Base-by-base conservation (phyloP, 2,888 invertebrate species). In the Rotaria magnacalcarata region DNA sequence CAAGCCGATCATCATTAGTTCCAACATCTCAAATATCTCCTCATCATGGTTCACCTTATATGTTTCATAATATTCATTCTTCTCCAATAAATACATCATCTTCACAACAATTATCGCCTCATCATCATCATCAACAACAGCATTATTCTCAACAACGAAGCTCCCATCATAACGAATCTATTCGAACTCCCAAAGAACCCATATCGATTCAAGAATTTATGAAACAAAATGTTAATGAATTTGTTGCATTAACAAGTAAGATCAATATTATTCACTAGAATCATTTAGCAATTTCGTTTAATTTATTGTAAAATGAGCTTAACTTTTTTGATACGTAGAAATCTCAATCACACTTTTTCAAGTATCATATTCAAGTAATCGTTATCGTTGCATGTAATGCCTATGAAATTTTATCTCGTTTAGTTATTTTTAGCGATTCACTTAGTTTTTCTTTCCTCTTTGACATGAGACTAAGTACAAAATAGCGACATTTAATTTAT, bases 231-330 rank as follows among this genome's bases (percentile, higher is more conserved):
- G 80, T 80, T n/a, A 80, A 47, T n/a, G 47, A 80, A n/a, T 80
- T 80, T 47, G 80, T 80, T 80, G 80, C 47, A 80, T 80, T 34
- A 80, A 80, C 80, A 47, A 67, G 67, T 67, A 67, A 67, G 67
- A 52, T 3, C 4, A 11, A 52, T 16, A 14, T 52, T 16, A 16
- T 52, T 14, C 3, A 52, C 11, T 52, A 14, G 14, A 3, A 52
- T 52, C 52, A 2, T 4, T 52, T 52, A 52, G 16, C 52, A 52
- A 52, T 16, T 0, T 52, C 16, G 52, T 16, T 3, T 52, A 16
- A 52, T 52, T 11, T 16, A 52, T 52, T 52, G 52, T 52, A 52
- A 14, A 52, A 16, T 52, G 14, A 52, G 52, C 3, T 52, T 14
- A 52, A 16, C 8, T 52, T 52, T 52, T 16, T 16, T 16, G 0